These are phyloP conservation scores for Desmophyllum pertusum DNA, from an alignment of 92 coral and sea anemone genomes.

Conservation along the genomic window DNA sequence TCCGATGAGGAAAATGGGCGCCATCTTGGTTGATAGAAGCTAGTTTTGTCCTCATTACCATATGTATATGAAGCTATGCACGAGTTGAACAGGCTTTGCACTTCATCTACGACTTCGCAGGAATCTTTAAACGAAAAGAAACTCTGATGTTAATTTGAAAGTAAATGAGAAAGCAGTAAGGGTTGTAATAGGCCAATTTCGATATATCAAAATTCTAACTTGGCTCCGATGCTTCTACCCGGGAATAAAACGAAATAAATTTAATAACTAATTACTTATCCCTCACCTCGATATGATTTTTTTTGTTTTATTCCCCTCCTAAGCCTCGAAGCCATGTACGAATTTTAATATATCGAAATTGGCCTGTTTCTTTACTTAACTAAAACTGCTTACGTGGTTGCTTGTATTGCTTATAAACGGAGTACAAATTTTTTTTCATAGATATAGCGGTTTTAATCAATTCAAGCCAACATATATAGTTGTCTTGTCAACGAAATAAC, in stretches of 20 bases:
- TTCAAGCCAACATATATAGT: not conserved
- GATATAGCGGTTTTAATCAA: not conserved
- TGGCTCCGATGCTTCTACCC: no score
- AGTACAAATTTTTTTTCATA: no score
- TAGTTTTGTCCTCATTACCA: constrained; percentile 35
- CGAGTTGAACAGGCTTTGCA: constrained; percentile 15
- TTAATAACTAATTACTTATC: no score
- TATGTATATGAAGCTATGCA: constrained; percentile 35
- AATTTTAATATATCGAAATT: no score
- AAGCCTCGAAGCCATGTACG: no score
- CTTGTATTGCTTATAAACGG: no score
- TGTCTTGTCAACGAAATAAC: not conserved
- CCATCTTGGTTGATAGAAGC: constrained; percentile 46
- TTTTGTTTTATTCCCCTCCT: no score
- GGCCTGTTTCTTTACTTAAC: no score
- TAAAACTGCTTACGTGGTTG: no score
- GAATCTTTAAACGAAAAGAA: constrained; percentile 19
- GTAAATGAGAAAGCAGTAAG: not conserved
- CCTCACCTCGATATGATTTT: no score
- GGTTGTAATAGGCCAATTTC: not conserved
- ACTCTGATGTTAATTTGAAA: not conserved
- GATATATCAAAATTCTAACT: no score
- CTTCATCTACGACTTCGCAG: constrained; percentile 23
- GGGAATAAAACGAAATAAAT: no score
- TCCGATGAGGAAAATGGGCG: not conserved